Base-by-base conservation (phyloP, 2,888 invertebrate genomes). In the Cartodere bifasciata region DNA sequence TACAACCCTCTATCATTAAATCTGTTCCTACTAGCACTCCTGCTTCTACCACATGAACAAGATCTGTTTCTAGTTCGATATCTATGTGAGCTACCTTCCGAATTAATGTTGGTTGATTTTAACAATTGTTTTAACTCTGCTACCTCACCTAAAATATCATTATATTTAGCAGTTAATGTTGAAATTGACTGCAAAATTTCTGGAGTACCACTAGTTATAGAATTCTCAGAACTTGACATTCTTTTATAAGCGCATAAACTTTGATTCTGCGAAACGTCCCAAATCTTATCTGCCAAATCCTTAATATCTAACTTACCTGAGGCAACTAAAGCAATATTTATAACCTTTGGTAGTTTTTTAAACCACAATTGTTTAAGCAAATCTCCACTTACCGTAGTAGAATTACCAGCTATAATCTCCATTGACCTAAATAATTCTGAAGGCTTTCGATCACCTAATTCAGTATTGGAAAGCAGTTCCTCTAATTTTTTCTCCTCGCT, bases 401-500 rank as follows among this genome's bases (percentile, higher is more conserved):
- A 16, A 3, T 10, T 5, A 17, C 15, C 27, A 16, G 24, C 4
- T 9, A 24, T 13, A 10, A 14, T 11, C 11, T 24, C 20, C 28
- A 28, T 16, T 28, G 17, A 20, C 28, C 17, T 28, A 9, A 11
- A 11, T 28, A 28, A 17, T 28, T 28, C 13, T 4, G 20, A 20
- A 28, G 28, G 17, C 21, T 28, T 28, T 21, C 16, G 16, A 16
- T 27, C 27, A 16, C 9, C 27, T 16, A 16, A n/a, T 27, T 27
- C 27, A 3, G 17, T 10, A n/a, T 21, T 13, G 9, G 28, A 20
- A 17, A 28, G 21, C 10, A 17, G 21, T 20, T 20, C 28, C 21
- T 28, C 13, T 10, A 28, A 28, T 13, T 28, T 17, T 21, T 28
- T 28, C 4, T 28, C 28, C 13, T 28, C 17, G 10, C 28, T 28